Conservation (phyloP, 2,888 invertebrate genomes). For the Dasysyrphus tricinctus region DNA sequence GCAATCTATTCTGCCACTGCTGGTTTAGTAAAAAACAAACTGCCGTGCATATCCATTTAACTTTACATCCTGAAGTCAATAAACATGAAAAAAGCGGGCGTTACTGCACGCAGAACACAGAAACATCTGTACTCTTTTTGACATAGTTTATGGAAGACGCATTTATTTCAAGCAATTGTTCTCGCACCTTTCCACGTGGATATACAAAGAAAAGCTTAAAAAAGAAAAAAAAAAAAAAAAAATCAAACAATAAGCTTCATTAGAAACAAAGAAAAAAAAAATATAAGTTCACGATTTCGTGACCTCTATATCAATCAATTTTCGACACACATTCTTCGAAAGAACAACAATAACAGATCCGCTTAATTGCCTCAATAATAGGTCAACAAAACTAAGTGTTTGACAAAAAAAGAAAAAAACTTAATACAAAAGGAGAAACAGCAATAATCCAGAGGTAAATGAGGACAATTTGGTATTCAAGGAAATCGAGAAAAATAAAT, state of each 20-base stretch:
- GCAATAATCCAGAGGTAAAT: neutral
- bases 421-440: slow-evolving; percentile 21
- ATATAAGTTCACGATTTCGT: slow-evolving; percentile 20
- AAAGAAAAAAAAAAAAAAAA: neutral
- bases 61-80: too few relatives aligned
- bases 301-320: slow-evolving; percentile 49
- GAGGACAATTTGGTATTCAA: neutral
- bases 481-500: neutral
- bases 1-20: too few relatives aligned
- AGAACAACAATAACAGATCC: slow-evolving; percentile 7
- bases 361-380: slow-evolving; percentile 58
- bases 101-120: too few relatives aligned
- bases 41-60: too few relatives aligned
- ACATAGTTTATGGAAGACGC: too few relatives aligned
- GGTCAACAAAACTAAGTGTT: slow-evolving; percentile 47
- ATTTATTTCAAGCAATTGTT: too few relatives aligned
- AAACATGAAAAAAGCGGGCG: too few relatives aligned
- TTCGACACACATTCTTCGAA: slow-evolving; percentile 1
- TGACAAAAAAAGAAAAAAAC: slow-evolving; percentile 21
- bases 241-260: slow-evolving; percentile 5
- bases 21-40: too few relatives aligned
- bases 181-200: too few relatives aligned
- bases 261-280: neutral
- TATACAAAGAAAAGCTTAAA: neutral
- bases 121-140: too few relatives aligned